A percentile compares a stretch with the other conserved stretches of the same genome.
Evolutionary conservation across 2,888 invertebrate genomes (phyloP).

Genomic region (Eupithecia exiguata): DNA sequence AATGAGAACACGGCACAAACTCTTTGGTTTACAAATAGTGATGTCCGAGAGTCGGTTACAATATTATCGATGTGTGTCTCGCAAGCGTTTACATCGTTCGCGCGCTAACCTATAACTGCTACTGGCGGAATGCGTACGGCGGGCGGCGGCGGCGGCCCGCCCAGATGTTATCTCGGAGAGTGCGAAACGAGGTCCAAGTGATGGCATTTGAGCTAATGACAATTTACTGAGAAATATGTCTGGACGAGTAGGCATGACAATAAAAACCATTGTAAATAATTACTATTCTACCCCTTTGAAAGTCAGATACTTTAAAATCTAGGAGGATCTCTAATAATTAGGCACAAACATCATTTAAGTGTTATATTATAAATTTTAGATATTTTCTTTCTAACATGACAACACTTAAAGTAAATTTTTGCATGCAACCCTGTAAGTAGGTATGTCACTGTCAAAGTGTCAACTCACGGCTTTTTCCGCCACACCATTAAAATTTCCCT

Average conservation of each 20-base stretch:
- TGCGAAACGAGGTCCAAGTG: conserved; percentile 41
- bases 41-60: conserved; percentile 28
- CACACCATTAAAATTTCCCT: no score
- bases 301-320: no score
- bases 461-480: no score
- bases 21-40: conserved; percentile 41
- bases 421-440: no score
- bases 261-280: background rate
- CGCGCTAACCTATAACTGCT: conserved; percentile 55
- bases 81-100: conserved; percentile 58
- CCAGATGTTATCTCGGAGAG: conserved; percentile 70
- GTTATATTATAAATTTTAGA: no score
- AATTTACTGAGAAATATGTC: background rate
- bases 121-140: conserved; percentile 58
- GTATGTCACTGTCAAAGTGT: no score
- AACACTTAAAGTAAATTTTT: no score
- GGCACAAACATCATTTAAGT: no score
- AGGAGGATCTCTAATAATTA: no score
- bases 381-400: no score
- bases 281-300: no score
- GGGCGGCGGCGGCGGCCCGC: conserved; percentile 76
- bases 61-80: conserved; percentile 36
- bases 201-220: conserved; percentile 37
- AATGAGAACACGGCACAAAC: conserved; percentile 39
- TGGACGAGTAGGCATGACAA: background rate